Percentiles rank a stretch among this genome's conserved stretches.
Conservation (phyloP, 2,113 vertebrate genomes). For the Verasper variegatus region DNA sequence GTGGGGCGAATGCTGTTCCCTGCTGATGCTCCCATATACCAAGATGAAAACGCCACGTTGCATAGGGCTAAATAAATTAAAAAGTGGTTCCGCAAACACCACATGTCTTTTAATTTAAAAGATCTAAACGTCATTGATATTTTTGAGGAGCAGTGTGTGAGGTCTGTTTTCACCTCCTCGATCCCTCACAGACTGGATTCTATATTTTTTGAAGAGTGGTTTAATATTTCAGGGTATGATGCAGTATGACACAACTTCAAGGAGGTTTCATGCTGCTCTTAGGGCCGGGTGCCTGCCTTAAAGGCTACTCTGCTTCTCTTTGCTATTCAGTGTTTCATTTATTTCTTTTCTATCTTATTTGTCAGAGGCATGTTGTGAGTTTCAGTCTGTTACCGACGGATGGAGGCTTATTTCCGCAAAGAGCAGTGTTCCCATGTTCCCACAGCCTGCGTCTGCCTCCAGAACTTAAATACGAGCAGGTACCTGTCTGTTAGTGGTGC, state of each 20-base stretch:
- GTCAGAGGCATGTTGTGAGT: slow-evolving; percentile 27
- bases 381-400: slow-evolving; percentile 33
- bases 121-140: slow-evolving; percentile 12
- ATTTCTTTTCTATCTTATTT: slow-evolving; percentile 14
- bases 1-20: slow-evolving; percentile 45
- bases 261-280: background rate
- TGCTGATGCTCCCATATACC: slow-evolving; percentile 21
- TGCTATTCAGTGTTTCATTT: slow-evolving; percentile 13
- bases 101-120: slow-evolving; percentile 50
- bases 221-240: slow-evolving; percentile 34
- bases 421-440: slow-evolving; percentile 31
- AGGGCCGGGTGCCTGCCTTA: background rate
- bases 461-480: slow-evolving; percentile 50
- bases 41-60: slow-evolving; percentile 30
- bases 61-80: slow-evolving; percentile 66
- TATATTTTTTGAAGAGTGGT: slow-evolving; percentile 30
- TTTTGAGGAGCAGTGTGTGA: slow-evolving; percentile 16
- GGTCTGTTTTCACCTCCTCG: slow-evolving; percentile 18
- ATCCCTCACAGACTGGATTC: slow-evolving; percentile 29
- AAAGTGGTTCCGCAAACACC: slow-evolving; percentile 53
- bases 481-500: slow-evolving; percentile 63
- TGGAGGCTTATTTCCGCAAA: slow-evolving; percentile 34
- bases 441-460: slow-evolving; percentile 33
- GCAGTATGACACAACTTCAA: slow-evolving; percentile 17
- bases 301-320: background rate